phyloP scores from a whole-genome alignment of 2,888 invertebrate species.

The Tiliacea citrago region DNA sequence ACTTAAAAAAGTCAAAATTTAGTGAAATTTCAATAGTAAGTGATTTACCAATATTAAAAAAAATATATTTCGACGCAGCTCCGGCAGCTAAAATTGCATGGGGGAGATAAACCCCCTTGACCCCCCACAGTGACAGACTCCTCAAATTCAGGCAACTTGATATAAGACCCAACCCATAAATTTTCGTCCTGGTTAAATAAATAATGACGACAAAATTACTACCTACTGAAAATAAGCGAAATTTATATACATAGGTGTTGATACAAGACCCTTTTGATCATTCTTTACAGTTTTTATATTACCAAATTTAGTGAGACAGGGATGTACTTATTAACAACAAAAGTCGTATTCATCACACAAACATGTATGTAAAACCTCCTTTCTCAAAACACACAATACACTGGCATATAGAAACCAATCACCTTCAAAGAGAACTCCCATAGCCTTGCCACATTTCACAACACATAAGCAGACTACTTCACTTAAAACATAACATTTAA shows the following conservation, averaged over 20 bases:
- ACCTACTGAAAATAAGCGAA: not conserved
- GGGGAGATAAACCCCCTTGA: too few relatives aligned
- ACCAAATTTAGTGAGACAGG: not conserved
- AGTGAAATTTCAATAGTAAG: too few relatives aligned
- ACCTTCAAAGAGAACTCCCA: constrained; percentile 18
- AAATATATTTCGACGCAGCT: too few relatives aligned
- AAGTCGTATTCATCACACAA: not conserved
- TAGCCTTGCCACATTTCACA: constrained; percentile 51
- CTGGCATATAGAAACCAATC: constrained; percentile 30
- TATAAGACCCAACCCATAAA: too few relatives aligned
- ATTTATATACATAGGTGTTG: not conserved
- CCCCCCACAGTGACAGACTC: too few relatives aligned
- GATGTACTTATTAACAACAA: not conserved
- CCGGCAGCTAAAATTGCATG: too few relatives aligned
- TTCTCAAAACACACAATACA: constrained; percentile 23
- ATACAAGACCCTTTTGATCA: not conserved
- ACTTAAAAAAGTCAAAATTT: too few relatives aligned
- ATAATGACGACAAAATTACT: not conserved
- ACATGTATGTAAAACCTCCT: constrained; percentile 20
- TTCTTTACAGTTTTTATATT: not conserved
- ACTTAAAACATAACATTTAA: constrained; percentile 53
- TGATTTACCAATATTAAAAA: too few relatives aligned
- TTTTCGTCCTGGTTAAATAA: too few relatives aligned
- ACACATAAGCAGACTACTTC: constrained; percentile 17
- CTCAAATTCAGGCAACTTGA: too few relatives aligned